phyloP scores from a whole-genome alignment of 2,113 vertebrate genomes.

The Tachysurus vachellii region DNA sequence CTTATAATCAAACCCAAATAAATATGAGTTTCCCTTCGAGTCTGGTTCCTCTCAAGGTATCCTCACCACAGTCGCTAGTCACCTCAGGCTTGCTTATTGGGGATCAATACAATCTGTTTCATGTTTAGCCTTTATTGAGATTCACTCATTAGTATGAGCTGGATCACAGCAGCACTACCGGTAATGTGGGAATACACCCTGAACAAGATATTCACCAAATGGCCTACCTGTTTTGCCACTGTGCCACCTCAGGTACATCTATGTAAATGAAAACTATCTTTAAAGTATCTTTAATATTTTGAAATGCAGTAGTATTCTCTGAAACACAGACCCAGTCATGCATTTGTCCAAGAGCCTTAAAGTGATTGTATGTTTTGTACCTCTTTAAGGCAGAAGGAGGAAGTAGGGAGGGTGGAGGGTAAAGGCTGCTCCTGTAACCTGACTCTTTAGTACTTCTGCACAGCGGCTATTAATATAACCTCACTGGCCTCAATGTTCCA shows the following conservation, averaged over 20 bases:
- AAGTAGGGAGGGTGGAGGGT: constrained; percentile 42
- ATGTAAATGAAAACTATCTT: not conserved
- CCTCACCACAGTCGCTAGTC: not conserved
- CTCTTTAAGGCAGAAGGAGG: constrained; percentile 52
- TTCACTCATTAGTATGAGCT: not conserved
- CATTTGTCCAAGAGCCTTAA: not conserved
- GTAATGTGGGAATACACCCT: no score
- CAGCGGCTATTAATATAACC: constrained; percentile 44
- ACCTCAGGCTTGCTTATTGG: no score
- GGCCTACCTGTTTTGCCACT: not conserved
- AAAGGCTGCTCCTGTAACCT: constrained; percentile 61
- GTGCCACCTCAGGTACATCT: not conserved
- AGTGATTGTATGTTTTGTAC: not conserved
- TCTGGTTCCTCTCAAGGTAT: no score
- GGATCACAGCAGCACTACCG: no score
- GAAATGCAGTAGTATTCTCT: not conserved
- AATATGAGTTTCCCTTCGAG: no score
- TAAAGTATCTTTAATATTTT: not conserved
- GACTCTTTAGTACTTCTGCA: constrained; percentile 46
- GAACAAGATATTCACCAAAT: not conserved
- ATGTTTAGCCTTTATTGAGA: not conserved
- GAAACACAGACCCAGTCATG: not conserved
- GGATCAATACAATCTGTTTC: not conserved
- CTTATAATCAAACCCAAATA: no score
- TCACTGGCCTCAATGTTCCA: constrained; percentile 11